phyloP scores from a whole-genome alignment of 2,113 vertebrate genomes.

The Plestiodon gilberti region DNA sequence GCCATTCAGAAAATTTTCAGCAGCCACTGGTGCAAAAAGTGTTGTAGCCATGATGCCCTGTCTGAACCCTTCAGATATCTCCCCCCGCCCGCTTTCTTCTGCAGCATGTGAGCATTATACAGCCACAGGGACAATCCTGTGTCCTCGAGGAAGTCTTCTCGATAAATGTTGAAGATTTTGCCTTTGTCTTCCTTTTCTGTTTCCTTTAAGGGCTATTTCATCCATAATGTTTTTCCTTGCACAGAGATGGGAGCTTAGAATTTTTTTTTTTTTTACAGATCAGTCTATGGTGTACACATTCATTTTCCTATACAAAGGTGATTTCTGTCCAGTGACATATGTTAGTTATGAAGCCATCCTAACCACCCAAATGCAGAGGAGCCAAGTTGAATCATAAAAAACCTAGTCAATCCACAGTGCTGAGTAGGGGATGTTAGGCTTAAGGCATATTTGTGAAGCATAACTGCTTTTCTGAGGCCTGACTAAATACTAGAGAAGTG shows the following conservation, averaged over 20 bases:
- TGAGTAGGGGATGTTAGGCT: slow-evolving; percentile 11
- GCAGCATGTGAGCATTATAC: background rate
- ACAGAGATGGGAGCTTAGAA: background rate
- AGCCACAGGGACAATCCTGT: background rate
- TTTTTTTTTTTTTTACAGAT: no score
- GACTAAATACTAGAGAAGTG: background rate
- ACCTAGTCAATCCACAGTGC: slow-evolving; percentile 6
- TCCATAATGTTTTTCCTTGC: slow-evolving; percentile 15
- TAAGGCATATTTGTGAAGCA: slow-evolving; percentile 14
- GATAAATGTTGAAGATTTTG: background rate
- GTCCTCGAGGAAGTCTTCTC: background rate
- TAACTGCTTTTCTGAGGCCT: slow-evolving; percentile 7
- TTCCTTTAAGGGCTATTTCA: background rate
- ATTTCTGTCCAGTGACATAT: background rate
- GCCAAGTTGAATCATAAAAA: background rate
- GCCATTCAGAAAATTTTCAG: background rate
- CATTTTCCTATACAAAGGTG: background rate
- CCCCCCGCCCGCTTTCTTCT: background rate
- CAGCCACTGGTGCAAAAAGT: background rate
- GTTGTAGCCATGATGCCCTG: background rate
- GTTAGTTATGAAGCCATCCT: background rate
- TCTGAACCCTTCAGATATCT: background rate
- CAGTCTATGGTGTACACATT: background rate
- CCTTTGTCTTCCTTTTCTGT: background rate
- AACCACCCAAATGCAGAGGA: background rate